Evolutionary conservation across 30 jellyfish, hydroid and myxozoan genomes (phyloP).

Genomic region (Aurelia coerulea): DNA sequence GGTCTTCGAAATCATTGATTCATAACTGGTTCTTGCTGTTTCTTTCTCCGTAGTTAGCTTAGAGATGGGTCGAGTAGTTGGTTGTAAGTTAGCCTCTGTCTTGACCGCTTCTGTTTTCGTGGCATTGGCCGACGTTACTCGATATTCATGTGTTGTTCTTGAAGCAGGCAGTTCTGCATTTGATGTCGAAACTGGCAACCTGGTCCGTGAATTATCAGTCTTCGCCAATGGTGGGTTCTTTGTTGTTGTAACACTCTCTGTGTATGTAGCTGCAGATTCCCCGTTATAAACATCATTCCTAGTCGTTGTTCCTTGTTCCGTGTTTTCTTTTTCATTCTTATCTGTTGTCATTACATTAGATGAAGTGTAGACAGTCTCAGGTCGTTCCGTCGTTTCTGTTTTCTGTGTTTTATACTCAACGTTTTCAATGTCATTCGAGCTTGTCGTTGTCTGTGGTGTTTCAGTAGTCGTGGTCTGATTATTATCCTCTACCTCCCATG

Average conservation of each 20-base stretch:
- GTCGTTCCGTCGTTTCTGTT: background rate
- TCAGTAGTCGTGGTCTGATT: background rate
- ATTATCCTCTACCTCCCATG: conserved; percentile 13
- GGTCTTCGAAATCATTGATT: background rate
- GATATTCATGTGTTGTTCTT: conserved; percentile 41
- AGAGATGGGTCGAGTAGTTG: conserved; percentile 30
- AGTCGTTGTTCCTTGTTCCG: conserved; percentile 32
- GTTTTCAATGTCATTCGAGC: background rate
- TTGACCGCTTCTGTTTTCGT: conserved; percentile 26
- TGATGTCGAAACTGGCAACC: conserved; percentile 28
- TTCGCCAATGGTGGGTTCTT: conserved; percentile 9
- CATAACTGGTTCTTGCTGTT: background rate
- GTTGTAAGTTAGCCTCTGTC: background rate
- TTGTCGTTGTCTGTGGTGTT: background rate
- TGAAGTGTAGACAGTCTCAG: conserved; percentile 13
- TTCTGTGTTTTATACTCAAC: conserved; percentile 1
- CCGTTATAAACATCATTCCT: conserved; percentile 7
- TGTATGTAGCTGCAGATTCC: background rate
- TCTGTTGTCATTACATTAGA: conserved; percentile 28
- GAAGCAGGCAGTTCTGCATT: conserved; percentile 15
- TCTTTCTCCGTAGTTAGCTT: background rate
- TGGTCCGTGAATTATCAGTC: background rate
- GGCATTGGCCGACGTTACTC: conserved; percentile 1
- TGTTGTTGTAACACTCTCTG: conserved; percentile 25
- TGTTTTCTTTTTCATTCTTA: conserved; percentile 11